phyloP scores from a whole-genome alignment of 2,888 invertebrate genomes.

The Lasioglossum vierecki region DNA sequence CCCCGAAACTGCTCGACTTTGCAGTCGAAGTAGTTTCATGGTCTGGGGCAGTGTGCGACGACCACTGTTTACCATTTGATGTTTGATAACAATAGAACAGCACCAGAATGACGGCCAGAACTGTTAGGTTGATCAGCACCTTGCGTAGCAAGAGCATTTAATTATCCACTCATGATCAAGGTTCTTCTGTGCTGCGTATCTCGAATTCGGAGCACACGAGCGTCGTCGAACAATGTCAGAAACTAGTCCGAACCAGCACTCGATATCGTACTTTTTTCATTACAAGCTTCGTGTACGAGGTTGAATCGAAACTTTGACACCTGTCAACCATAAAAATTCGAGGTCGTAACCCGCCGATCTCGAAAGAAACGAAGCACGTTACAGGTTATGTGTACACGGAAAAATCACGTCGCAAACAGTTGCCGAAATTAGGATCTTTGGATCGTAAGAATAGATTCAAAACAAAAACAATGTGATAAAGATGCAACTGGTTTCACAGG shows the following conservation, averaged over 20 bases:
- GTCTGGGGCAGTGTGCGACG: constrained; percentile 54
- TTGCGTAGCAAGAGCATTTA: constrained; percentile 83
- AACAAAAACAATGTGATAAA: constrained; percentile 38
- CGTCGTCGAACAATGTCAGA: not conserved
- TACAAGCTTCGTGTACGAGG: not conserved
- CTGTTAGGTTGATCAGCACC: constrained; percentile 76
- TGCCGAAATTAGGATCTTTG: not conserved
- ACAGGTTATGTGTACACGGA: not conserved
- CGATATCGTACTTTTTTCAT: not conserved
- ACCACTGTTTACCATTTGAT: constrained; percentile 73
- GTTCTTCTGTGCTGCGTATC: not conserved
- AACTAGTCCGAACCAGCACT: not conserved
- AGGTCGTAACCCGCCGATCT: not conserved
- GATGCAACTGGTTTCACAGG: constrained; percentile 11
- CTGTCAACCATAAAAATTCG: not conserved
- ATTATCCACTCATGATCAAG: constrained; percentile 70
- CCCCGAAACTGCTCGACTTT: constrained; percentile 9
- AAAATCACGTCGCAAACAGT: not conserved
- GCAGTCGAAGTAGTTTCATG: constrained; percentile 68
- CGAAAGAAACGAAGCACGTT: not conserved
- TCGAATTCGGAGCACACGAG: not conserved
- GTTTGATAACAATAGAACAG: constrained; percentile 80
- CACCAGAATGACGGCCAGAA: constrained; percentile 75
- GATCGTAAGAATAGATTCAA: not conserved
- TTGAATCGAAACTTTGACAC: not conserved